Evolutionary conservation across 1,140 invertebrate genomes (phyloP).

Genomic region (Pseudomyrmex dendroicus): DNA sequence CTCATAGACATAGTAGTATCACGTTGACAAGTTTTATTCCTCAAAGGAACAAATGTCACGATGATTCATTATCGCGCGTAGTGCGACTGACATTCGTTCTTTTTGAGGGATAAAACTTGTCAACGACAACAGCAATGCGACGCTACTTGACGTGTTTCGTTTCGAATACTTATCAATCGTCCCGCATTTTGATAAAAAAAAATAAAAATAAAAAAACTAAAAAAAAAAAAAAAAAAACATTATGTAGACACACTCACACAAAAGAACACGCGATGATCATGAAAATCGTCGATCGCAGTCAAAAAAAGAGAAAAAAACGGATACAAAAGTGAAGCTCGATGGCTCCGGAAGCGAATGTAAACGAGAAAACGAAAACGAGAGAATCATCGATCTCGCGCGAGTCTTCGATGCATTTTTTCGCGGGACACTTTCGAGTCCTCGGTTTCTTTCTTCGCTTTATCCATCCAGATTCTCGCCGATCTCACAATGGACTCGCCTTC

Average conservation of each 20-base stretch:
- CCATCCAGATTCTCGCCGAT: slow-evolving; percentile 1
- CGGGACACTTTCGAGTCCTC: neutral
- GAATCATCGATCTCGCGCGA: neutral
- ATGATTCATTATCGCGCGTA: too few relatives aligned
- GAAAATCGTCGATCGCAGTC: neutral
- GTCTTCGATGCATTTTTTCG: slow-evolving; percentile 7
- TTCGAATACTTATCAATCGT: too few relatives aligned
- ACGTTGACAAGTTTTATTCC: too few relatives aligned
- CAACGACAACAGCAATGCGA: too few relatives aligned
- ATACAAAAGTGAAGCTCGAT: neutral
- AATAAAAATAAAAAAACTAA: neutral
- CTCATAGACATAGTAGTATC: too few relatives aligned
- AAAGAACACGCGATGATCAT: neutral
- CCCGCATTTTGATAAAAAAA: too few relatives aligned
- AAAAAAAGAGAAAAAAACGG: slow-evolving; percentile 2
- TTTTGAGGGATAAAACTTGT: too few relatives aligned
- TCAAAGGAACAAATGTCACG: too few relatives aligned
- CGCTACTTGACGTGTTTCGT: too few relatives aligned
- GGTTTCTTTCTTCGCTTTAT: slow-evolving; percentile 15
- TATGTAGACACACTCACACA: neutral
- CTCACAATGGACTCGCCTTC: slow-evolving; percentile 40
- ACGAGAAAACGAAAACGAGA: neutral
- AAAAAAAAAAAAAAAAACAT: neutral
- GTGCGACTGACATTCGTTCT: too few relatives aligned
- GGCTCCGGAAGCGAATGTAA: neutral